Percentiles rank a stretch among this genome's conserved stretches.
These are phyloP conservation scores for Scaptomyza pallida DNA, from an alignment of 1,140 invertebrate genomes.

Conservation along the genomic window DNA sequence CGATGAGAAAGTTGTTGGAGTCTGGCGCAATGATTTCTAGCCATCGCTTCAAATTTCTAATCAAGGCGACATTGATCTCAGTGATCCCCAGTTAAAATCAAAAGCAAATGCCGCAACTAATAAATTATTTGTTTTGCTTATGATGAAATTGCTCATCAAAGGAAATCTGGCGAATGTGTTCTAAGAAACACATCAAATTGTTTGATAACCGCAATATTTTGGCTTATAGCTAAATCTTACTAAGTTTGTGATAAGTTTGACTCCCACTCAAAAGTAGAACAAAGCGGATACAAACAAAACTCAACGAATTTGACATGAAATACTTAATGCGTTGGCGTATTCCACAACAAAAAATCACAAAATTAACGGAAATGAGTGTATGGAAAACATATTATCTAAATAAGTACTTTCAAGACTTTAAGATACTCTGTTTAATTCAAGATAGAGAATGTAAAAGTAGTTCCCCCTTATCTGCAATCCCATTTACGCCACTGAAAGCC, in stretches of 20 bases:
- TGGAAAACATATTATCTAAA: slow-evolving; percentile 26
- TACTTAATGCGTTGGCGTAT: slow-evolving; percentile 17
- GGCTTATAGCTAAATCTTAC: not conserved
- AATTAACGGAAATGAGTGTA: slow-evolving; percentile 58
- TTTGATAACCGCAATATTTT: slow-evolving; percentile 24
- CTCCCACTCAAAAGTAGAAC: slow-evolving; percentile 20
- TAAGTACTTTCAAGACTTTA: too few relatives aligned
- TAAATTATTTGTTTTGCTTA: slow-evolving; percentile 1
- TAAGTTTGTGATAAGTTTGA: slow-evolving; percentile 36
- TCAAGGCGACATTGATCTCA: slow-evolving; percentile 54
- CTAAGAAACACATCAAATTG: not conserved
- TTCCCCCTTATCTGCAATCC: too few relatives aligned
- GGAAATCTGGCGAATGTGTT: not conserved
- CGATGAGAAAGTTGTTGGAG: not conserved
- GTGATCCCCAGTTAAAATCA: slow-evolving; percentile 31
- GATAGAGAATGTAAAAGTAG: too few relatives aligned
- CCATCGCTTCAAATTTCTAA: slow-evolving; percentile 28
- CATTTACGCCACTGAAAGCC: too few relatives aligned
- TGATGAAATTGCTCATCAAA: not conserved
- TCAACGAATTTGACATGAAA: slow-evolving; percentile 4
- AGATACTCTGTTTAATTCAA: too few relatives aligned
- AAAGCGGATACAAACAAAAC: slow-evolving; percentile 43
- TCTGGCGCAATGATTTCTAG: slow-evolving; percentile 22
- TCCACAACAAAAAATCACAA: slow-evolving; percentile 1
- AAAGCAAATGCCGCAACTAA: slow-evolving; percentile 7